A percentile compares a stretch with the other conserved stretches of the same genome.
These are phyloP conservation scores for Lagodon rhomboides DNA, from an alignment of 2,797 vertebrate genomes.

Conservation along the genomic window DNA sequence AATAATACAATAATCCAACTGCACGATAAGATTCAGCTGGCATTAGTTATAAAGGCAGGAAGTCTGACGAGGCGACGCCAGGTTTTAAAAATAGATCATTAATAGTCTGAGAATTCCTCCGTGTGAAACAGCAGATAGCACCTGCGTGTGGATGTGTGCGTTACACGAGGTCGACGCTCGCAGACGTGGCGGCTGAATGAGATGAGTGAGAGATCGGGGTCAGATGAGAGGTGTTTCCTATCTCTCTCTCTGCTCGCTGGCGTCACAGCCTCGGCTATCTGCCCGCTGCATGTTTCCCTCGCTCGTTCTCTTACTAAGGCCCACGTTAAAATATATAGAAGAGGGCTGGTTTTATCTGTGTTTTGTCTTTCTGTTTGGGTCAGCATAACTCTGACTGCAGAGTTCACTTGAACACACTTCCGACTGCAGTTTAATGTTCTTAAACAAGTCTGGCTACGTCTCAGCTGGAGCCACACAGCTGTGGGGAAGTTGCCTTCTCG, in stretches of 20 bases:
- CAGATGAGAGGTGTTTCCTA: constrained; percentile 69
- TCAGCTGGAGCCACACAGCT: neutral
- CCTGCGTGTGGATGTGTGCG: constrained; percentile 21
- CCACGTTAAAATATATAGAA: constrained; percentile 19
- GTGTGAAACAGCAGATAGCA: neutral
- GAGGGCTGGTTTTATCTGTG: constrained; percentile 53
- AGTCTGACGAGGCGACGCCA: neutral
- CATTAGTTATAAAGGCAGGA: constrained; percentile 1
- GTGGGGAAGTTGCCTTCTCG: neutral
- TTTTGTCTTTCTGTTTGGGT: constrained; percentile 64
- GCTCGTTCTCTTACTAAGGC: constrained; percentile 34
- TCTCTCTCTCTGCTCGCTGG: constrained; percentile 49
- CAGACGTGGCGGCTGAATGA: constrained; percentile 36
- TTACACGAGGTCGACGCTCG: constrained; percentile 12
- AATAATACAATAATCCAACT: neutral
- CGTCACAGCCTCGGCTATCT: constrained; percentile 66
- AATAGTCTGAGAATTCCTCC: neutral
- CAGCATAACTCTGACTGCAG: constrained; percentile 61
- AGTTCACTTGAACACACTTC: constrained; percentile 35
- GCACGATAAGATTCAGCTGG: neutral
- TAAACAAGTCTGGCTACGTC: neutral
- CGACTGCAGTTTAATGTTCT: neutral
- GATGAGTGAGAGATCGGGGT: constrained; percentile 64
- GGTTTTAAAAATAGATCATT: neutral
- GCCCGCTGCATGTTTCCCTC: constrained; percentile 60